Conservation (phyloP, 2,888 invertebrate genomes). For the Stratiomys singularior region DNA sequence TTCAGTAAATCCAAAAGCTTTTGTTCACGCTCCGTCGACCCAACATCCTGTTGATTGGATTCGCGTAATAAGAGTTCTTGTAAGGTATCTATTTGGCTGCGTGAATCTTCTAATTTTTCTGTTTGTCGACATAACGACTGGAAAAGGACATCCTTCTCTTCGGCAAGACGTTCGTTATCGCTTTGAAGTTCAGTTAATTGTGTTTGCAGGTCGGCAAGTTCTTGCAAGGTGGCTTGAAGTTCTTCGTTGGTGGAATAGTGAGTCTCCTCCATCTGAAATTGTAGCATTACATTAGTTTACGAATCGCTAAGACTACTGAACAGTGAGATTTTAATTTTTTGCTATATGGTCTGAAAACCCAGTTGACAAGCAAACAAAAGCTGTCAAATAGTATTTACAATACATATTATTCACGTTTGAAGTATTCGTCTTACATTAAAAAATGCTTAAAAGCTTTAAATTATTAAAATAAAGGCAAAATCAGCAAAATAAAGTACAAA, state of each 20-base stretch:
- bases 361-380: too few relatives aligned
- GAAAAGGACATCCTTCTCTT: constrained; percentile 89
- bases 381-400: too few relatives aligned
- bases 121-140: constrained; percentile 93
- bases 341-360: too few relatives aligned
- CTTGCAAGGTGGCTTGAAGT: constrained; percentile 92
- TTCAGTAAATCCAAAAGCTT: constrained; percentile 86
- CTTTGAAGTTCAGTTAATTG: constrained; percentile 87
- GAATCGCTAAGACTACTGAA: too few relatives aligned
- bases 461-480: too few relatives aligned
- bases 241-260: constrained; percentile 86
- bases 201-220: constrained; percentile 88
- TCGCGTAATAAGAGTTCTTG: constrained; percentile 81
- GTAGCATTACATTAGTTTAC: too few relatives aligned
- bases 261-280: constrained; percentile 64
- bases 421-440: too few relatives aligned
- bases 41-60: constrained; percentile 74
- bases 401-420: too few relatives aligned
- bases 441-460: too few relatives aligned
- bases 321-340: too few relatives aligned
- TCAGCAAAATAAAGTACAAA: too few relatives aligned
- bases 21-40: constrained; percentile 79
- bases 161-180: constrained; percentile 86
- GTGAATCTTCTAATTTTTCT: constrained; percentile 88
- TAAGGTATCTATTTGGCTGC: constrained; percentile 83